Evolutionary conservation across 2,113 vertebrate genomes (phyloP), one percentile per base, ranked within the genome.

Genomic region (Tachysurus vachellii): DNA sequence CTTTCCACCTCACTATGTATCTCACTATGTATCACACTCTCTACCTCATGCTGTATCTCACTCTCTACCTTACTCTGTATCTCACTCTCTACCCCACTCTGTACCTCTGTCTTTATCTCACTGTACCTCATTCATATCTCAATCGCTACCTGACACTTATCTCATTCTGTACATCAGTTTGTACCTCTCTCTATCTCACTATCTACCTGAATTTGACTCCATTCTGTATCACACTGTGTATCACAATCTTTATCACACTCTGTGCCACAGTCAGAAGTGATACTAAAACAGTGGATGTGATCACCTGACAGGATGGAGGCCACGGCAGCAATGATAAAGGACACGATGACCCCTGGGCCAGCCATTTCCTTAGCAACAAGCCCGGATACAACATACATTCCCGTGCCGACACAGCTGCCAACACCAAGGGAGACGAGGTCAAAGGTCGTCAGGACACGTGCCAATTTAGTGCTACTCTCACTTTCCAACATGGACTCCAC

Each of bases 351-450:
- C 0, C 98, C 98, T 0, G 98, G 98, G 9, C 98, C 98, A 0
- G 98, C 98, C 96, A 97, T 97, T 84, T 97, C 96, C 91, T 99
- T 99, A 85, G 98, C 98, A 31, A 99, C 98, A 88, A 99, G 92
- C 57, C 98, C 98, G 0, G 98, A 97, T 0, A 99, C 98, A 87
- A 99, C 98, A 0, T 99, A 99, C 98, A 99, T 99, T 50, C 98
- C 98, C 0, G 98, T 99, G 86, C 98, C 98, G n/a, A 98, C 97
- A 0, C 98, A 99, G 93, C 98, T 99, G 84, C 98, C 98, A 0
- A 99, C 98, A 0, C 98, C 98, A 0, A 99, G 96, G 0, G 98
- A 99, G 91, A 99, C 98, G 90, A 99, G 95, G 93, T 99, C 98
- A 5, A 96, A 88, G 0, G 98, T 98, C 90, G 97, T 98, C 89